A percentile compares a stretch with the other conserved stretches of the same genome.
These are phyloP conservation scores for Grammomys dolichurus DNA, from an alignment of 2,113 vertebrate species.

Conservation along the genomic window DNA sequence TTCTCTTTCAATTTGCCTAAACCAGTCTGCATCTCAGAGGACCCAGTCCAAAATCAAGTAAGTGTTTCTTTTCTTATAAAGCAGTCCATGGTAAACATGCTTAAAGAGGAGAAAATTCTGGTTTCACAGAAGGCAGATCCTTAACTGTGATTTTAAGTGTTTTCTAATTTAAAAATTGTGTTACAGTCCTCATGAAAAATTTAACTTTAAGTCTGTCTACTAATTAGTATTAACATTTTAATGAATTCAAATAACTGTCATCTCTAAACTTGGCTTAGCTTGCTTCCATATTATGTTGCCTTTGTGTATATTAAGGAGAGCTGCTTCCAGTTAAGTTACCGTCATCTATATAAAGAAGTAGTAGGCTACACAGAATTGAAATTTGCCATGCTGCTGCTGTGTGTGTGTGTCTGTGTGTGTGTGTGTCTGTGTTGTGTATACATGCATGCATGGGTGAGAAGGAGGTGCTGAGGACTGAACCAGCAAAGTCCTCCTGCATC, in stretches of 20 bases:
- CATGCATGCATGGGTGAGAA: too few relatives aligned
- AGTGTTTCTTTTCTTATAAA: constrained; percentile 78
- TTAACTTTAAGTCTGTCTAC: constrained; percentile 39
- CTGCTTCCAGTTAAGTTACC: background rate
- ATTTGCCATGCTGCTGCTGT: background rate
- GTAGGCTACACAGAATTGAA: constrained; percentile 4
- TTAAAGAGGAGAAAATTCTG: background rate
- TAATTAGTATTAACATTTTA: constrained; percentile 29
- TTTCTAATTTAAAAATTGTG: constrained; percentile 23
- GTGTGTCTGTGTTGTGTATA: accelerated
- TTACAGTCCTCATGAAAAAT: background rate
- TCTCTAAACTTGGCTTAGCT: constrained; percentile 37
- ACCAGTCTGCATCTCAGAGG: constrained; percentile 80
- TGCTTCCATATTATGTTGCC: background rate
- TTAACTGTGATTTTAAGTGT: constrained; percentile 51
- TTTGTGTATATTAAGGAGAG: constrained; percentile 35
- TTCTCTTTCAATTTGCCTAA: constrained; percentile 68
- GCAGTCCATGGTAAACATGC: background rate
- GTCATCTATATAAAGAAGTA: background rate
- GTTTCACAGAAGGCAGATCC: background rate
- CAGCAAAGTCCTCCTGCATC: background rate
- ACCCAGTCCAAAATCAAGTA: constrained; percentile 89
- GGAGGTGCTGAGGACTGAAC: background rate
- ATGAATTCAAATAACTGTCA: constrained; percentile 2
- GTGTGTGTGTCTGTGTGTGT: background rate